Conservation (phyloP, 2,888 invertebrate species). For the Linnaemya vulpina region DNA sequence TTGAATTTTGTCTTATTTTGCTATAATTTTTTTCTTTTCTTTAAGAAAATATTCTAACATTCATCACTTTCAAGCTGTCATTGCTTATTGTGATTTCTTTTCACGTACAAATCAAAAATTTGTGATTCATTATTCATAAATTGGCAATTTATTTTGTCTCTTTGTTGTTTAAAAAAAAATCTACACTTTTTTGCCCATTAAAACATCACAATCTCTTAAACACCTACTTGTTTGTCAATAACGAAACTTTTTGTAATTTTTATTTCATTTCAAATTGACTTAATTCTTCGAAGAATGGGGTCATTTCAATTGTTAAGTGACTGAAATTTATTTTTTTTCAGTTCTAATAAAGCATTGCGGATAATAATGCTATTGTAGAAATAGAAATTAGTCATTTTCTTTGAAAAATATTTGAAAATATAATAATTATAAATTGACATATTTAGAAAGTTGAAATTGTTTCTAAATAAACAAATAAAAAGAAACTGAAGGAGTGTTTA, state of each 20-base stretch:
- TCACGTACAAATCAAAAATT: constrained; percentile 28
- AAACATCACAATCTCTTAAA: constrained; percentile 12
- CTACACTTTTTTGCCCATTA: neutral
- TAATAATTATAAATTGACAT: neutral
- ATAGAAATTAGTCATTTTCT: constrained; percentile 23
- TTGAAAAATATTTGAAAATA: neutral
- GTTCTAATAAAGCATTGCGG: neutral
- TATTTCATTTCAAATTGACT: constrained; percentile 33
- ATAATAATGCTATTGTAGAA: neutral
- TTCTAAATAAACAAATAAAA: neutral
- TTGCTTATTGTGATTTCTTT: constrained; percentile 39
- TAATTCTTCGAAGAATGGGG: constrained; percentile 46
- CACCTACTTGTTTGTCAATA: constrained; percentile 5
- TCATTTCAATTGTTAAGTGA: constrained; percentile 51
- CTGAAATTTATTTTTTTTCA: constrained; percentile 10
- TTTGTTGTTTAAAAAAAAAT: neutral
- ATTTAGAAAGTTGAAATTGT: constrained; percentile 23
- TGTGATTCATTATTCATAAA: constrained; percentile 55
- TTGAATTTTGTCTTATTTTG: constrained; percentile 14
- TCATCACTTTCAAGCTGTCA: constrained; percentile 50
- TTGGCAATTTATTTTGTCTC: constrained; percentile 2
- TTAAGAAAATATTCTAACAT: constrained; percentile 29
- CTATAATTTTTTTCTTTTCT: neutral
- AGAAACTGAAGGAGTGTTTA: neutral
- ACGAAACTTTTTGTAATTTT: neutral